phyloP scores from a whole-genome alignment of 2,888 invertebrate genomes.

The Folsomia manolachei region DNA sequence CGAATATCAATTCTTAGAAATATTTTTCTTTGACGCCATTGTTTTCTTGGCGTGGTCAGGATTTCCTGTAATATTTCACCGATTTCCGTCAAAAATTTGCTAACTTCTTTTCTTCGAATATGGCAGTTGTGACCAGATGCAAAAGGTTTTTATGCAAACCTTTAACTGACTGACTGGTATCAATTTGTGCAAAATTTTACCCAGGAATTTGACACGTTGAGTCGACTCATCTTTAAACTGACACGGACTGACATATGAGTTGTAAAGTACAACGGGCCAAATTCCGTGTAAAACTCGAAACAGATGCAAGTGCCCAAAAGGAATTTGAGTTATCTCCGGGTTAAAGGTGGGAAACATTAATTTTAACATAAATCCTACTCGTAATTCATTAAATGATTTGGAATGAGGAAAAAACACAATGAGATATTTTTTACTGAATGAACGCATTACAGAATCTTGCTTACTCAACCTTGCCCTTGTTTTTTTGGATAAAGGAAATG shows the following conservation, averaged over 20 bases:
- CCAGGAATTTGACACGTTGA: neutral
- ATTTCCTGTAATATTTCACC: neutral
- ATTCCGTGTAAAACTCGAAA: neutral
- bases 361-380: neutral
- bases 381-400: neutral
- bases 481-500: neutral
- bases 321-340: neutral
- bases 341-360: too few relatives aligned
- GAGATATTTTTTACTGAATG: neutral
- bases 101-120: neutral
- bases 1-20: too few relatives aligned
- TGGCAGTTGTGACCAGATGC: neutral
- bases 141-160: neutral
- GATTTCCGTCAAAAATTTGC: neutral
- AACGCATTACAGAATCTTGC: neutral
- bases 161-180: too few relatives aligned
- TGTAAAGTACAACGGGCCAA: too few relatives aligned
- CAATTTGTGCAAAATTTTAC: neutral
- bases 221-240: neutral
- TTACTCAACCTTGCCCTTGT: conserved; percentile 3
- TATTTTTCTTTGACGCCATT: neutral
- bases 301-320: neutral
- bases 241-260: too few relatives aligned
- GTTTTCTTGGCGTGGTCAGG: too few relatives aligned
- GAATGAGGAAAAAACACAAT: neutral